Percentiles rank a stretch among this genome's conserved stretches.
Evolutionary conservation across 1,140 invertebrate genomes (phyloP).

Genomic region (fruit fly (Drosophila melanogaster)): DNA sequence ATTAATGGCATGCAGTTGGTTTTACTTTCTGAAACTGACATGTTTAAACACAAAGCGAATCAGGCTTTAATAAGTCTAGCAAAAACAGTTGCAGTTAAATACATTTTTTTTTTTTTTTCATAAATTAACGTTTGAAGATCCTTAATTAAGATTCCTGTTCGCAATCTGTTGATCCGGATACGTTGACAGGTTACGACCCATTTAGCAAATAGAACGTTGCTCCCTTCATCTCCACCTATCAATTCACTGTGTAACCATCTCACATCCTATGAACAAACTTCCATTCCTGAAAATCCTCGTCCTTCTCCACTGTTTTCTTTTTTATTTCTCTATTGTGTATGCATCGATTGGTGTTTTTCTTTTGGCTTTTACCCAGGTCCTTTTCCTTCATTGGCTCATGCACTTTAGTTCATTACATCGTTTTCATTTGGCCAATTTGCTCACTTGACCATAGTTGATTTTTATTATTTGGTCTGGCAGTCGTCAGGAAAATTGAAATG

Average conservation of each 20-base stretch:
- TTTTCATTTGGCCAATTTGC: slow-evolving; percentile 68
- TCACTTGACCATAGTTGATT: slow-evolving; percentile 53
- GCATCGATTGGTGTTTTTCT: slow-evolving; percentile 18
- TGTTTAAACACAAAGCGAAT: too few relatives aligned
- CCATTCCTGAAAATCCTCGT: background rate
- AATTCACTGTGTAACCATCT: slow-evolving; percentile 2
- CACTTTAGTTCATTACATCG: slow-evolving; percentile 55
- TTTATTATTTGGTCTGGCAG: slow-evolving; percentile 31
- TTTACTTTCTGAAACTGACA: too few relatives aligned
- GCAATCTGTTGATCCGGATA: background rate
- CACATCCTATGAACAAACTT: slow-evolving; percentile 14
- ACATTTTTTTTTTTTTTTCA: too few relatives aligned
- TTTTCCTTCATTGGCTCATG: slow-evolving; percentile 20
- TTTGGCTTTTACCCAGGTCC: background rate
- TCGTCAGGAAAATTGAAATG: slow-evolving; percentile 57
- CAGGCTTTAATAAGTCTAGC: too few relatives aligned
- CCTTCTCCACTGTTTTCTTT: background rate
- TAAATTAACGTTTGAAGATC: too few relatives aligned
- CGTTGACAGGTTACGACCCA: background rate
- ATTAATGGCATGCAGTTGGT: too few relatives aligned
- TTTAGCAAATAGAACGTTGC: background rate
- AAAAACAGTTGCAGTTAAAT: too few relatives aligned
- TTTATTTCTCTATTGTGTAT: slow-evolving; percentile 19
- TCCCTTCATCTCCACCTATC: background rate
- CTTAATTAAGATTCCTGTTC: too few relatives aligned